Percentiles rank a stretch among this genome's conserved stretches.
These are phyloP conservation scores for Philotrypesis tridentata DNA, from an alignment of 1,140 invertebrate species.

Conservation along the genomic window DNA sequence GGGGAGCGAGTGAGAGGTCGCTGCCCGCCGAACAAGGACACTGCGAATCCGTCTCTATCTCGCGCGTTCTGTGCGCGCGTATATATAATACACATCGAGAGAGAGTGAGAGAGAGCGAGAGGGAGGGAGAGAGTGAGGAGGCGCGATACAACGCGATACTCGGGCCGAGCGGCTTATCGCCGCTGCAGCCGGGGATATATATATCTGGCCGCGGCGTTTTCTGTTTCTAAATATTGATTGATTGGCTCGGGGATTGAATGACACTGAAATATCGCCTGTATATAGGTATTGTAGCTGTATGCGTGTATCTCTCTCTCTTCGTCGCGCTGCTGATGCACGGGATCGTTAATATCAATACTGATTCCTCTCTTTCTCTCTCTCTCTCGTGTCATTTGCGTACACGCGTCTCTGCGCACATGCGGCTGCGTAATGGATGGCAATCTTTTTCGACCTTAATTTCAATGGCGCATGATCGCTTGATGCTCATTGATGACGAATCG, in stretches of 20 bases:
- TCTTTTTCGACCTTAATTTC: not conserved
- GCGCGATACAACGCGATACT: not conserved
- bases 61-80: not conserved
- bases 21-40: not conserved
- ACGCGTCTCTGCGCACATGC: not conserved
- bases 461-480: not conserved
- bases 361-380: too few species aligned
- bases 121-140: too few species aligned
- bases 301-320: not conserved
- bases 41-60: not conserved
- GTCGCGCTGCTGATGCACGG: not conserved
- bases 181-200: too few species aligned
- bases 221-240: conserved; percentile 1
- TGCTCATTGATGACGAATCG: not conserved
- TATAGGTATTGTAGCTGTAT: not conserved
- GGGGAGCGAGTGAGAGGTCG: conserved; percentile 17
- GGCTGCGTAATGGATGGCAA: not conserved
- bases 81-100: not conserved
- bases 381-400: too few species aligned
- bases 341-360: not conserved
- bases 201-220: not conserved
- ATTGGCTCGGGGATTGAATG: not conserved
- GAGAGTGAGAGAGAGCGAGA: too few species aligned
- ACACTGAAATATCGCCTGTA: not conserved
- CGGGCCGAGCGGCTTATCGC: not conserved